These are phyloP conservation scores for Fratercula arctica DNA, from an alignment of 2,797 vertebrate genomes.

Conservation along the genomic window DNA sequence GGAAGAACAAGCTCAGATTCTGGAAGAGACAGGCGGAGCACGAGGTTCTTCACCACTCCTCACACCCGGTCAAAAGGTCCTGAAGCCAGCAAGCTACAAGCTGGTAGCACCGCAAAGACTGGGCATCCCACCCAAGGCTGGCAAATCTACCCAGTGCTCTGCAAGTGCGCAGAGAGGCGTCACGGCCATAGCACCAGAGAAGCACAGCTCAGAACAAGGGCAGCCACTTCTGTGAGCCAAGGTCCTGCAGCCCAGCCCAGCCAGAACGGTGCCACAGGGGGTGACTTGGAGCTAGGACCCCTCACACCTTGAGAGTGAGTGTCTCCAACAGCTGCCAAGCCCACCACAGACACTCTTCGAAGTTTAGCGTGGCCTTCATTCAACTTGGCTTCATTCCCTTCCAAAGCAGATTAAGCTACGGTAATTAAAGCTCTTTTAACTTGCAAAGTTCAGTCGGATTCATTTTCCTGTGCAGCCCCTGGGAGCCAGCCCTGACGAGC, in stretches of 20 bases:
- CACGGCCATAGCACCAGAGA: background rate
- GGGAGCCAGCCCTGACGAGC: background rate
- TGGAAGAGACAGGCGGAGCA: background rate
- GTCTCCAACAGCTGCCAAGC: background rate
- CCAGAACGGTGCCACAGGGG: background rate
- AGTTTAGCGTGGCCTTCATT: background rate
- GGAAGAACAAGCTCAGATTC: background rate
- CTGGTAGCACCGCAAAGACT: background rate
- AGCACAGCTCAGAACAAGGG: background rate
- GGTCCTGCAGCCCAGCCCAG: background rate
- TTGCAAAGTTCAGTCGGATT: background rate
- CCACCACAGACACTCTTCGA: fast-evolving
- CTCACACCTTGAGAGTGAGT: background rate
- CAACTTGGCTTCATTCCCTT: background rate
- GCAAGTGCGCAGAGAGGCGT: background rate
- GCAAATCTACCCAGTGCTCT: background rate
- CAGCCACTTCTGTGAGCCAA: background rate
- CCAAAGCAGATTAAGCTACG: background rate
- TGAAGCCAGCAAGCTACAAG: background rate
- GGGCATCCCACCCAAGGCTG: background rate
- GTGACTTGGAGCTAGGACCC: background rate
- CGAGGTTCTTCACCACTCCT: background rate
- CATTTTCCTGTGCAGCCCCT: background rate
- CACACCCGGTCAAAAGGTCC: background rate
- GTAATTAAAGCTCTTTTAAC: background rate